These are phyloP conservation scores for Bombus consobrinus DNA, from an alignment of 1,140 invertebrate species.

Conservation along the genomic window DNA sequence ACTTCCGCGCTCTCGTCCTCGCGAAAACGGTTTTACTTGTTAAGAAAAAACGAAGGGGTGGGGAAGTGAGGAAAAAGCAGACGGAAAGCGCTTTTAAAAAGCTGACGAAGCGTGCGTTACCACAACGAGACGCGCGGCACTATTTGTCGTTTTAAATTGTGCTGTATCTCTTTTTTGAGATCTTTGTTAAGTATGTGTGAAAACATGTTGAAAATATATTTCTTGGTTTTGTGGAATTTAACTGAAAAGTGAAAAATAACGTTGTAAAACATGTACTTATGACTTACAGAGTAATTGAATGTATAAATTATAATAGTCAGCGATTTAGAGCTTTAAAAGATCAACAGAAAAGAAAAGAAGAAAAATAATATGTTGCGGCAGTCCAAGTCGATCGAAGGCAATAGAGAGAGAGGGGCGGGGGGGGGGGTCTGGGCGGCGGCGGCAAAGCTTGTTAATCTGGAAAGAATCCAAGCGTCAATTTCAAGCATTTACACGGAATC, in stretches of 20 bases:
- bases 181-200: not conserved
- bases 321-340: too few relatives aligned
- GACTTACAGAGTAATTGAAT: too few relatives aligned
- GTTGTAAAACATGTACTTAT: too few relatives aligned
- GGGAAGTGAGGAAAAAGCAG: not conserved
- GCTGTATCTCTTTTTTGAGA: not conserved
- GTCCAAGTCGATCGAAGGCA: too few relatives aligned
- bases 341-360: not conserved
- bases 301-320: too few relatives aligned
- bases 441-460: not conserved
- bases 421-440: too few relatives aligned
- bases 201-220: not conserved
- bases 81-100: not conserved
- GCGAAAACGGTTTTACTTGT: not conserved
- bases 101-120: not conserved
- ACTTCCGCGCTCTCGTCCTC: not conserved
- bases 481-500: slow-evolving; percentile 37
- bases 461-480: slow-evolving; percentile 3
- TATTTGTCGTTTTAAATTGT: not conserved
- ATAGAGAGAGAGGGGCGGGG: too few relatives aligned
- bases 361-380: too few relatives aligned
- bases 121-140: not conserved
- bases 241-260: not conserved
- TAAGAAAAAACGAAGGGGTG: not conserved
- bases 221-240: not conserved